A percentile compares a stretch with the other conserved stretches of the same genome.
These are phyloP conservation scores for Fragariocoptes setiger DNA, from an alignment of 1,140 invertebrate genomes.

Conservation along the genomic window DNA sequence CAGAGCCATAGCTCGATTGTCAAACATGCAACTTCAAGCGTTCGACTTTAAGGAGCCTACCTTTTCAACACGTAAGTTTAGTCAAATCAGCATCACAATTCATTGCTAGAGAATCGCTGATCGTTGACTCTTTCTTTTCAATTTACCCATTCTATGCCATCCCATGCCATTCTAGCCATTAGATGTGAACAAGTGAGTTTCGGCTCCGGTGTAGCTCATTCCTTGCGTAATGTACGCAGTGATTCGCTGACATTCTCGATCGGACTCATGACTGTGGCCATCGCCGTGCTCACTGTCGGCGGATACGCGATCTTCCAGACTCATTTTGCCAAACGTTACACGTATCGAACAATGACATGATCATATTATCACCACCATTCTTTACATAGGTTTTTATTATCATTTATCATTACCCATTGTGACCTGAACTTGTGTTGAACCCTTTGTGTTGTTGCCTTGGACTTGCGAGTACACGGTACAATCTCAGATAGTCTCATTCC, in stretches of 20 bases:
- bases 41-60: slow-evolving; percentile 29
- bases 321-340: slow-evolving; percentile 55
- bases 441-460: no score
- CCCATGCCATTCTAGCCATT: slow-evolving; percentile 12
- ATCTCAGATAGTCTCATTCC: no score
- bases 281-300: slow-evolving; percentile 38
- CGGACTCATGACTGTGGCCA: slow-evolving; percentile 45
- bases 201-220: slow-evolving; percentile 11
- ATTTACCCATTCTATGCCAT: slow-evolving; percentile 7
- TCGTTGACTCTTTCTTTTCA: slow-evolving; percentile 1
- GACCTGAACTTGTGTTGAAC: no score
- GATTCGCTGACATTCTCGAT: slow-evolving; percentile 56
- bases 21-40: slow-evolving; percentile 25
- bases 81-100: not conserved
- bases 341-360: slow-evolving; percentile 74
- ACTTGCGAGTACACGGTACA: no score
- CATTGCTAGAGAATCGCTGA: not conserved
- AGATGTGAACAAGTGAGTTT: slow-evolving; percentile 12
- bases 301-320: slow-evolving; percentile 58
- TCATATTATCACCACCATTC: no score
- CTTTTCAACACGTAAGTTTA: slow-evolving; percentile 22
- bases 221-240: slow-evolving; percentile 18
- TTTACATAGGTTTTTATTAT: slow-evolving; percentile 26
- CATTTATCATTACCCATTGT: not conserved
- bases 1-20: slow-evolving; percentile 15